Conservation (phyloP, 1,140 invertebrate genomes). For the Drosophila bocki region DNA sequence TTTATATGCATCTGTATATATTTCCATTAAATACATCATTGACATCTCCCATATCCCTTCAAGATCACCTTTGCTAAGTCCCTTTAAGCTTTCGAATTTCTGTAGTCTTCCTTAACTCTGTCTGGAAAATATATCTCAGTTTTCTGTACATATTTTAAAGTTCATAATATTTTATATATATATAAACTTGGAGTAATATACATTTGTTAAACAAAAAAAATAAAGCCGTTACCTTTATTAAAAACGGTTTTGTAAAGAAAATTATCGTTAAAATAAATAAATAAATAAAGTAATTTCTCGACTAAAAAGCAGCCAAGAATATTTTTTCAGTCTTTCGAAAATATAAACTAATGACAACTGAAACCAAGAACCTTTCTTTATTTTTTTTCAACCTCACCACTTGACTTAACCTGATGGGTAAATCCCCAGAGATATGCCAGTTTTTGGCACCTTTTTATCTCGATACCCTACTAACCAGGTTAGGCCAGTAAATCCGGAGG, state of each 20-base stretch:
- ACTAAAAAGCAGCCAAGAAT: not conserved
- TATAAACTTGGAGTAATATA: not conserved
- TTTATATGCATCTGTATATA: conserved; percentile 1
- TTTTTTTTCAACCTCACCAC: conserved; percentile 7
- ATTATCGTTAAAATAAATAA: not conserved
- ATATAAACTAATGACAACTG: not conserved
- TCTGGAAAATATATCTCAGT: not conserved
- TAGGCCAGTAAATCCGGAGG: conserved; percentile 35
- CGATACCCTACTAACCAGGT: conserved; percentile 35
- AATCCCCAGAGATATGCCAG: conserved; percentile 18
- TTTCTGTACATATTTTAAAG: not conserved
- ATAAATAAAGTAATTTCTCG: not conserved
- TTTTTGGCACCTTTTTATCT: conserved; percentile 35
- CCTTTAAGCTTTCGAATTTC: not conserved
- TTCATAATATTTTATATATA: not conserved
- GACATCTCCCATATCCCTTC: not conserved
- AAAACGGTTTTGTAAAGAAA: too few relatives aligned
- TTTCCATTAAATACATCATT: not conserved
- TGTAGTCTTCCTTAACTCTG: not conserved
- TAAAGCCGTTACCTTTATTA: not conserved
- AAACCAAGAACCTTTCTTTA: not conserved
- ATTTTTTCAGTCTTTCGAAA: not conserved
- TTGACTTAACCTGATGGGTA: conserved; percentile 20
- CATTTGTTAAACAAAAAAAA: too few relatives aligned
- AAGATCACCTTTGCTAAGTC: not conserved